phyloP scores from a whole-genome alignment of 2,113 vertebrate genomes.

The Sceloporus tristichus region DNA sequence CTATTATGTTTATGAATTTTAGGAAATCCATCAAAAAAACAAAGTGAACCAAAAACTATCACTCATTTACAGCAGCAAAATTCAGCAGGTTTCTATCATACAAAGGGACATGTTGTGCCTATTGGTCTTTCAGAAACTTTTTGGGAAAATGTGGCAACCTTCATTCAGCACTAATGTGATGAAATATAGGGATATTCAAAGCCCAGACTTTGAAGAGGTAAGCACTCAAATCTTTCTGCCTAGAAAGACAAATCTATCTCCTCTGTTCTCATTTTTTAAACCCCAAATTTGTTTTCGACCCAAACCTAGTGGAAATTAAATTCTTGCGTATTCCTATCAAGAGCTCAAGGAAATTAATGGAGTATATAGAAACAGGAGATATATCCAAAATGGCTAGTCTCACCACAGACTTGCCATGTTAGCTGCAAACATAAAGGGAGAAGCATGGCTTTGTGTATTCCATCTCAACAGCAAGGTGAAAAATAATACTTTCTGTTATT shows the following conservation, averaged over 20 bases:
- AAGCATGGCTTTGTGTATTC: background rate
- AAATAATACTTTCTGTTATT: background rate
- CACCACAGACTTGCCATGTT: background rate
- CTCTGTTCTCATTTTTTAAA: too few relatives aligned
- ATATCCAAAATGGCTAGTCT: background rate
- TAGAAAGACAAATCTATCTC: too few relatives aligned
- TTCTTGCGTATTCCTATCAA: background rate
- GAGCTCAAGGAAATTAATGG: background rate
- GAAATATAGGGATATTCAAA: too few relatives aligned
- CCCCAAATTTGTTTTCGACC: too few relatives aligned
- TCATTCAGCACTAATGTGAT: background rate
- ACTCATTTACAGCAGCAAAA: background rate
- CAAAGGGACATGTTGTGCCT: background rate
- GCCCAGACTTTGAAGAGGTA: background rate
- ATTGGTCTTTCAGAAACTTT: background rate
- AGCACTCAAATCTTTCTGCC: background rate
- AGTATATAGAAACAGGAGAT: background rate
- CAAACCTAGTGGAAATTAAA: too few relatives aligned
- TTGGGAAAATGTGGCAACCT: background rate
- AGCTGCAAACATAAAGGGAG: background rate
- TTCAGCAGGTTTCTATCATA: background rate
- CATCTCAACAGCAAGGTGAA: background rate
- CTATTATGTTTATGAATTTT: background rate
- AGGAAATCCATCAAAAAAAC: background rate
- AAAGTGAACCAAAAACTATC: background rate